Evolutionary conservation across 1,140 invertebrate species (phyloP).

Genomic region (Reticulitermes speratus): DNA sequence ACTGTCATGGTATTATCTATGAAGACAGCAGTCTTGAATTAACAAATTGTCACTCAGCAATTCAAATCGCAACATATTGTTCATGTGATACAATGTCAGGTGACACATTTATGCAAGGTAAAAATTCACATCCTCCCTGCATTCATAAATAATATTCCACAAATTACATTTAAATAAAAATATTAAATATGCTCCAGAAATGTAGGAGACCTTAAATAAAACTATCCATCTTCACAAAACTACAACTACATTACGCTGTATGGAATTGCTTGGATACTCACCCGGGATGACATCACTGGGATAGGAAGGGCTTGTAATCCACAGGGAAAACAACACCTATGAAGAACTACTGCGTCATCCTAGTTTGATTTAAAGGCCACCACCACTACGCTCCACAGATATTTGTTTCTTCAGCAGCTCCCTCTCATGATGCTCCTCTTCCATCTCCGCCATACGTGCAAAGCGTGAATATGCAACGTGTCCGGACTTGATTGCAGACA

Average conservation of each 20-base stretch:
- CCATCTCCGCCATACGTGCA: conserved; percentile 87
- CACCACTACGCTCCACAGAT: conserved; percentile 88
- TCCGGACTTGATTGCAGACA: conserved; percentile 95
- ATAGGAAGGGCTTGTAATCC: background rate
- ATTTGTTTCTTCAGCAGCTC: conserved; percentile 75
- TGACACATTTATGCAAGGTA: background rate
- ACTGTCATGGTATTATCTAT: too few species aligned
- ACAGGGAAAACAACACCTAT: background rate
- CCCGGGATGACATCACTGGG: background rate
- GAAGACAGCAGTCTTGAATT: too few species aligned
- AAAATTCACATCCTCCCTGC: background rate
- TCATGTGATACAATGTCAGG: background rate
- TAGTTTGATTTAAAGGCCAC: conserved; percentile 73
- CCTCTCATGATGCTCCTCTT: conserved; percentile 76
- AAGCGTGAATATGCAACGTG: conserved; percentile 88
- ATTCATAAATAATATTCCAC: background rate
- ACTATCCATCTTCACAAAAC: background rate
- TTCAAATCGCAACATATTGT: background rate
- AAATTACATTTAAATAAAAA: background rate
- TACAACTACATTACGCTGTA: background rate
- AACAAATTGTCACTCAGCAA: background rate
- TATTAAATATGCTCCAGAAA: background rate
- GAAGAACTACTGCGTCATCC: background rate
- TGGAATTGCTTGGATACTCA: background rate
- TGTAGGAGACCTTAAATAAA: too few species aligned